Evolutionary conservation across 2,797 vertebrate species (phyloP), one percentile per base, ranked within the genome.

Genomic region (Nothura maculosa): DNA sequence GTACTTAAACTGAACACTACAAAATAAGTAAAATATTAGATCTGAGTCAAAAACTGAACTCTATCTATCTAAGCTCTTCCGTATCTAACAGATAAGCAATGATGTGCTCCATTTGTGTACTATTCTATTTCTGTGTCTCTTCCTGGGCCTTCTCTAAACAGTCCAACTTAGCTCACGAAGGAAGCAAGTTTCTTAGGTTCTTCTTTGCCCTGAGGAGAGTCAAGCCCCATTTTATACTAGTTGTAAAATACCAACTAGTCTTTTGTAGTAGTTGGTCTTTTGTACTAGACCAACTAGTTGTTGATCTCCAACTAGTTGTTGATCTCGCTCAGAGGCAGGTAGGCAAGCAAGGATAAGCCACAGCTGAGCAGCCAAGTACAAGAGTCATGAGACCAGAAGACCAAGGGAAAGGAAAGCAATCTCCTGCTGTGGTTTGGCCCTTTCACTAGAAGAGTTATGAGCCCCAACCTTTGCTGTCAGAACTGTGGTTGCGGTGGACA

Each of bases 161-260:
- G 8, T 52, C 2, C 66, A 3, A 55, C 79, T 69, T 38, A 63
- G 43, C n/a, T 12, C 18, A 12, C 24, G 60, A 0, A 0, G 0
- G 1, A 72, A 83, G 14, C 45, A 74, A 48, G 3, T 64, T 2
- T 16, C 47, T 77, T 54, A 48, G 12, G 69, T 87, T 82, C 19
- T 57, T 70, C 21, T 30, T 81, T n/a, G 16, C 43, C 42, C 10
- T 24, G 27, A 74, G 34, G 36, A 25, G 27, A 70, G 67, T 82
- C 36, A 90, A 42, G 8, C 18, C 27, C 43, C 64, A 36, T 81
- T 54, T 62, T 47, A 47, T 9, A 32, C 38, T 48, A 25, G 47
- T 48, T n/a, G n/a, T n/a, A n/a, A n/a, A n/a, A n/a, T n/a, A n/a
- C n/a, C n/a, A n/a, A n/a, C n/a, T n/a, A n/a, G n/a, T n/a, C n/a